A percentile compares a stretch with the other conserved stretches of the same genome.
Evolutionary conservation across 1,140 invertebrate genomes (phyloP).

Genomic region (Ips typographus): DNA sequence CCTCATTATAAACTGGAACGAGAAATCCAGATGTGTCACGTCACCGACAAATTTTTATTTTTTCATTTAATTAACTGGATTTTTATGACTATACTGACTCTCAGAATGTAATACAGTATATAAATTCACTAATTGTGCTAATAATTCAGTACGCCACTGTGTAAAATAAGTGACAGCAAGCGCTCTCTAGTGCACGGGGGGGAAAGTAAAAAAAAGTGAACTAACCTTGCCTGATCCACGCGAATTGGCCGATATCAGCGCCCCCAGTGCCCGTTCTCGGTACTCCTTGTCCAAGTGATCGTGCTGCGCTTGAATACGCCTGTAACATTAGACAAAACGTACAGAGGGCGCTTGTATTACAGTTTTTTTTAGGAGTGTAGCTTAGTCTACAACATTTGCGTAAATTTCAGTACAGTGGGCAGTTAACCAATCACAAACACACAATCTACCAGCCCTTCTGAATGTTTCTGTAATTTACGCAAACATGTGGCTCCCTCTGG

Average conservation of each 20-base stretch:
- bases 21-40: background rate
- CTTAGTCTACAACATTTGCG: too few relatives aligned
- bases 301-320: constrained; percentile 71
- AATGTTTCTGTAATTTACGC: background rate
- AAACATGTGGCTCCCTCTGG: background rate
- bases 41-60: background rate
- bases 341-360: constrained; percentile 18
- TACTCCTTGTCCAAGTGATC: constrained; percentile 73
- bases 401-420: too few relatives aligned
- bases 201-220: too few relatives aligned
- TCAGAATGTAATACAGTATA: too few relatives aligned
- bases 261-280: constrained; percentile 66
- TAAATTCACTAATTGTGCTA: too few relatives aligned
- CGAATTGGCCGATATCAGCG: constrained; percentile 63
- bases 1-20: background rate
- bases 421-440: too few relatives aligned
- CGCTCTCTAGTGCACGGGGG: too few relatives aligned
- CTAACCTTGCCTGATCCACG: constrained; percentile 68
- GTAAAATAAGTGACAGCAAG: too few relatives aligned
- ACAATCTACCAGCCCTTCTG: background rate
- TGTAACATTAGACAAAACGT: constrained; percentile 51
- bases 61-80: too few relatives aligned
- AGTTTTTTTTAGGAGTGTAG: background rate
- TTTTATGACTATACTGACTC: too few relatives aligned
- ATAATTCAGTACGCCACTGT: too few relatives aligned